These are phyloP conservation scores for Psilopsiagon aurifrons DNA, from an alignment of 2,113 vertebrate genomes.

Conservation along the genomic window DNA sequence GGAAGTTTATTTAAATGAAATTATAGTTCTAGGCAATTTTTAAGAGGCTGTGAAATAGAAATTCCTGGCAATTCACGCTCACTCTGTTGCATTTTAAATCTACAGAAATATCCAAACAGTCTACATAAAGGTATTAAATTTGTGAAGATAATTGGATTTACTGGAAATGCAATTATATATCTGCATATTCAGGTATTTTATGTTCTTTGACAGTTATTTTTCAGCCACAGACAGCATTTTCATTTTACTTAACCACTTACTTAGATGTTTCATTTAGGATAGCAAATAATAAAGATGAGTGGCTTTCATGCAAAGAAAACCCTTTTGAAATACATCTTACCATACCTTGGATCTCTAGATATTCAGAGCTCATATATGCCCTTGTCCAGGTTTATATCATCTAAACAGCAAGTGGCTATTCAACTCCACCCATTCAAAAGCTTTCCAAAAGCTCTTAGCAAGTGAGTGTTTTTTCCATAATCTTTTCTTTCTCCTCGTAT, in stretches of 20 bases:
- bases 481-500: slow-evolving; percentile 4
- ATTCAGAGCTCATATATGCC: background rate
- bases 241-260: background rate
- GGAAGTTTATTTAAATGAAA: background rate
- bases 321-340: background rate
- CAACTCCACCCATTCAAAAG: slow-evolving; percentile 16
- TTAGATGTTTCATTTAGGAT: background rate
- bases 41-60: background rate
- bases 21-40: background rate
- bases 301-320: background rate
- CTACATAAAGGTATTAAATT: slow-evolving; percentile 21
- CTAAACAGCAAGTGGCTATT: slow-evolving; percentile 31
- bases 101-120: background rate
- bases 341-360: background rate
- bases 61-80: background rate
- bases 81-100: background rate
- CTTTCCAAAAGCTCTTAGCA: background rate
- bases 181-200: slow-evolving; percentile 36
- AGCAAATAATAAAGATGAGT: slow-evolving; percentile 8
- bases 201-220: slow-evolving; percentile 28
- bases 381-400: background rate
- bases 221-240: background rate
- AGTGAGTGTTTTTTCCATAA: background rate
- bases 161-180: slow-evolving; percentile 31
- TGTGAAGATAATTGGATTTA: slow-evolving; percentile 19